phyloP scores from a whole-genome alignment of 2,888 invertebrate genomes.

The Nymphalis urticae region DNA sequence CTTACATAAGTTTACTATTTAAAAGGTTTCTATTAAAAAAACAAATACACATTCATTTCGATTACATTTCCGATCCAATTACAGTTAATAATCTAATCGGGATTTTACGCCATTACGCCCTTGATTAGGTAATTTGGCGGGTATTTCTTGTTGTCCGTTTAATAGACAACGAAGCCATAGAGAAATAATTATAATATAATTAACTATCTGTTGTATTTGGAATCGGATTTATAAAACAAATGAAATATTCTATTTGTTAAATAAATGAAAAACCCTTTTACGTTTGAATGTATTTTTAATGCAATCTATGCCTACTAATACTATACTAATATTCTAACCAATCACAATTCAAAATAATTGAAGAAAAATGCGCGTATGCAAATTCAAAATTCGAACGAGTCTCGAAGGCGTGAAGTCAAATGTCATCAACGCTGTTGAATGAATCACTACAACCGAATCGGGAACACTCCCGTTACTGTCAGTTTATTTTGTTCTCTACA shows the following conservation, averaged over 20 bases:
- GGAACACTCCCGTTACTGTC: constrained; percentile 37
- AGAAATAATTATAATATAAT: constrained; percentile 14
- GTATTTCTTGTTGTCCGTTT: constrained; percentile 41
- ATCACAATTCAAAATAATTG: background rate
- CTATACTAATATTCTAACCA: no score
- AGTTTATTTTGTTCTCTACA: constrained; percentile 39
- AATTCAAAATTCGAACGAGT: constrained; percentile 44
- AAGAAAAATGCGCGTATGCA: constrained; percentile 48
- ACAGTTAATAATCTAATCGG: constrained; percentile 42
- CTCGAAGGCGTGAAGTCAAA: constrained; percentile 47
- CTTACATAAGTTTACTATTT: constrained; percentile 27
- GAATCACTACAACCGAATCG: constrained; percentile 60
- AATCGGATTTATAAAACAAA: background rate
- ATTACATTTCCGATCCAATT: constrained; percentile 45
- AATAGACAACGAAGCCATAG: constrained; percentile 28
- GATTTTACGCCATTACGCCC: constrained; percentile 45
- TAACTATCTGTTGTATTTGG: background rate
- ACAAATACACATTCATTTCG: constrained; percentile 42
- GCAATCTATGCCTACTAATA: no score
- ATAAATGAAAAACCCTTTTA: no score
- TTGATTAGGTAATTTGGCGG: constrained; percentile 48
- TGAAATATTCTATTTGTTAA: no score
- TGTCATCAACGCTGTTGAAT: constrained; percentile 53
- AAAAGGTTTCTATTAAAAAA: constrained; percentile 42
- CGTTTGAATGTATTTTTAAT: no score